Percentiles rank a stretch among this genome's conserved stretches.
Conservation (phyloP, 2,797 vertebrate genomes). For the Micromesistius poutassou region DNA sequence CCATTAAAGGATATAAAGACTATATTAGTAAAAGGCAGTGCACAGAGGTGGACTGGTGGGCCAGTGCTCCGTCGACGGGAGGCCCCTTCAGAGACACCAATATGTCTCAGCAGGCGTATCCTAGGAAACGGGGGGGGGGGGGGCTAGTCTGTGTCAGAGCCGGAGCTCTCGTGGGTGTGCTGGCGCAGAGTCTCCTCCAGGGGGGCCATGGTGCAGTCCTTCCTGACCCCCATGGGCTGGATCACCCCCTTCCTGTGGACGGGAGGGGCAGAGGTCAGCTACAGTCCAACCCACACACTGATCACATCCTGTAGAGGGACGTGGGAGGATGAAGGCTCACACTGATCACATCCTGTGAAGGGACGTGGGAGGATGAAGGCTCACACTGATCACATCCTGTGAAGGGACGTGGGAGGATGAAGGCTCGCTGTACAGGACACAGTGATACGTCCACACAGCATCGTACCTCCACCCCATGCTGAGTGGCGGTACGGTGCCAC, state of each 20-base stretch:
- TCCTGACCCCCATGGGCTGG: conserved; percentile 91
- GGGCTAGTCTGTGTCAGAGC: conserved; percentile 86
- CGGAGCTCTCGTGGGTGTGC: conserved; percentile 74
- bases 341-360: neutral
- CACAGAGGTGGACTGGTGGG: neutral
- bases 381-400: neutral
- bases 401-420: neutral
- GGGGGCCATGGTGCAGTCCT: conserved; percentile 91
- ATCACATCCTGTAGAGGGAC: too few relatives aligned
- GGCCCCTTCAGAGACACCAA: neutral
- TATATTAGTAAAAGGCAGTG: neutral
- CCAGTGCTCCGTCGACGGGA: too few relatives aligned
- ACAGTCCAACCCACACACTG: neutral
- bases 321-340: neutral
- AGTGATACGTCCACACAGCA: neutral
- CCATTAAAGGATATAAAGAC: neutral
- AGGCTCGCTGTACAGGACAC: neutral
- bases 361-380: neutral
- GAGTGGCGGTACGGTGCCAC: too few relatives aligned
- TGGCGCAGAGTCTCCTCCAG: conserved; percentile 84
- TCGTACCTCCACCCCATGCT: too few relatives aligned
- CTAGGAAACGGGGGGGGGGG: neutral
- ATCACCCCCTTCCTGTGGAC: conserved; percentile 89
- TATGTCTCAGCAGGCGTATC: too few relatives aligned
- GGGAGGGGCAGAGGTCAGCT: conserved; percentile 29